Percentiles rank a stretch among this genome's conserved stretches.
Conservation (phyloP, 2,797 vertebrate species). For the Odontamblyopus lacepedii region DNA sequence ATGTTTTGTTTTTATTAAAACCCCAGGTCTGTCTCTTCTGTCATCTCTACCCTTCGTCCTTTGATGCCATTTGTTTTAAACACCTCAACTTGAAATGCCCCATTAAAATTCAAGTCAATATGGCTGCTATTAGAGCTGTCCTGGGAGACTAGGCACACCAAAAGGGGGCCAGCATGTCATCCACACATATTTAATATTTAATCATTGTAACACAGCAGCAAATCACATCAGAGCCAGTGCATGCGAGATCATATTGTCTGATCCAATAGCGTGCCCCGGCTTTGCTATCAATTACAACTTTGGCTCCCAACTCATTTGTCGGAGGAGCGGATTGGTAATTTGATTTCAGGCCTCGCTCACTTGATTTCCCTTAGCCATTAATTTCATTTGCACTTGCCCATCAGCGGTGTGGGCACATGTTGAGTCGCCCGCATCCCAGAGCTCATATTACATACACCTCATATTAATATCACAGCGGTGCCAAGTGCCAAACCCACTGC, state of each 20-base stretch:
- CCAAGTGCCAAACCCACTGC: conserved; percentile 63
- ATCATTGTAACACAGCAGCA: conserved; percentile 76
- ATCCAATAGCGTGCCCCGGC: conserved; percentile 72
- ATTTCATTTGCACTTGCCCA: conserved; percentile 82
- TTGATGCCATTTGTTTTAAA: conserved; percentile 25
- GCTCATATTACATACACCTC: conserved; percentile 76
- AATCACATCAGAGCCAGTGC: conserved; percentile 77
- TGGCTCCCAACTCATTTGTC: conserved; percentile 84
- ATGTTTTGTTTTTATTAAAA: not conserved
- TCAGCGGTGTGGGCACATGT: conserved; percentile 77
- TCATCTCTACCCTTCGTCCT: not conserved
- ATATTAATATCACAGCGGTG: conserved; percentile 78
- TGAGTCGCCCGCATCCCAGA: conserved; percentile 78
- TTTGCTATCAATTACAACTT: conserved; percentile 85
- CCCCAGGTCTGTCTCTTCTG: not conserved
- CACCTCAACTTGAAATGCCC: conserved; percentile 14
- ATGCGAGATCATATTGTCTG: conserved; percentile 79
- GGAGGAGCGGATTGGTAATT: conserved; percentile 80
- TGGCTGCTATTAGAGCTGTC: conserved; percentile 34
- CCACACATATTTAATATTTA: conserved; percentile 79
- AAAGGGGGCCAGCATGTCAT: conserved; percentile 53
- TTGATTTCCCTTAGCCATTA: conserved; percentile 85
- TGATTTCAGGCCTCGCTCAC: conserved; percentile 80
- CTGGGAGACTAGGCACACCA: conserved; percentile 46
- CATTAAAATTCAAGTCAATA: conserved; percentile 46